These are phyloP conservation scores for Lordiphosa andalusiaca DNA, from an alignment of 2,888 invertebrate genomes.

Conservation along the genomic window DNA sequence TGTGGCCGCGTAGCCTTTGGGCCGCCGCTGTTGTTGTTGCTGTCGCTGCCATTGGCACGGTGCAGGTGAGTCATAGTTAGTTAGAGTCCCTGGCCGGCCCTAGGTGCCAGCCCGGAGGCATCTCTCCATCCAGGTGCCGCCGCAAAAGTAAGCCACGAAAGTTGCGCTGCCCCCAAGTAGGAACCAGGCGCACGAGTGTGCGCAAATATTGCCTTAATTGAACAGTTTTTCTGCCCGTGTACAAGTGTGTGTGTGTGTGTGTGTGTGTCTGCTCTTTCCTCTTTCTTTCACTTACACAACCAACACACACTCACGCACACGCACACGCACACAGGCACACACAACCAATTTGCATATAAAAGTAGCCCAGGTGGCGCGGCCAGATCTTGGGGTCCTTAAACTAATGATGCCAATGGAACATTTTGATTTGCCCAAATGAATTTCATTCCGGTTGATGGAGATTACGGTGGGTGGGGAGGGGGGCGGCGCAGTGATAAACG, in stretches of 20 bases:
- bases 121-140: conserved; percentile 29
- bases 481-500: background rate
- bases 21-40: conserved; percentile 29
- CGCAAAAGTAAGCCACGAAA: conserved; percentile 56
- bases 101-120: conserved; percentile 4
- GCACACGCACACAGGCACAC: conserved; percentile 20
- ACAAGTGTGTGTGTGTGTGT: background rate
- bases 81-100: background rate
- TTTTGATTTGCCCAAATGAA: conserved; percentile 16
- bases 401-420: conserved; percentile 36
- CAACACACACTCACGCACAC: conserved; percentile 23
- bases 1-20: conserved; percentile 71
- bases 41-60: conserved; percentile 61
- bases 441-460: background rate
- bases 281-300: conserved; percentile 35
- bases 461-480: no score
- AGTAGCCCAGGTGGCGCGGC: conserved; percentile 27
- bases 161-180: conserved; percentile 51
- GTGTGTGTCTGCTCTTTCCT: background rate
- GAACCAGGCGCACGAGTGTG: conserved; percentile 50
- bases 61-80: conserved; percentile 69
- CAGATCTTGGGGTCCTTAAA: conserved; percentile 7
- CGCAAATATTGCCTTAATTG: conserved; percentile 74
- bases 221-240: conserved; percentile 46
- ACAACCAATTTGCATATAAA: conserved; percentile 61